A percentile compares a stretch with the other conserved stretches of the same genome.
phyloP scores from a whole-genome alignment of 2,888 invertebrate species.

The Drosophila recens region DNA sequence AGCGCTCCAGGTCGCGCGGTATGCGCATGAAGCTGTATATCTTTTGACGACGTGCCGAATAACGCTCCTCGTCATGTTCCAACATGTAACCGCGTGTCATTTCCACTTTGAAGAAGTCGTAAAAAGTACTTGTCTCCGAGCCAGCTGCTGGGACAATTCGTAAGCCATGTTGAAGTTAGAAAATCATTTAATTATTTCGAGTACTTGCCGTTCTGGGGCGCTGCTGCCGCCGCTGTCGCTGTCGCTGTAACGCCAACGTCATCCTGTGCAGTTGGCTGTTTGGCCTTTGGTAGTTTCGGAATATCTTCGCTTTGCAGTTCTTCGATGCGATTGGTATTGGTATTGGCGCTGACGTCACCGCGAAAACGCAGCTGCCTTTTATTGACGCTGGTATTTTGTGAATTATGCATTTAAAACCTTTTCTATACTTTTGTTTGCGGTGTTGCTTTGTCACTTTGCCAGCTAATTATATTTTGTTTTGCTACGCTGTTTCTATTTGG shows the following conservation, averaged over 20 bases:
- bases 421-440: conserved; percentile 6
- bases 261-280: conserved; percentile 57
- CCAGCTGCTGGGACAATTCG: conserved; percentile 17
- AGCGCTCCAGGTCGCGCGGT: conserved; percentile 95
- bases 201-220: conserved; percentile 50
- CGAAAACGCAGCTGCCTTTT: conserved; percentile 72
- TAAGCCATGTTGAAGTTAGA: neutral
- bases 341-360: conserved; percentile 43
- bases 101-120: conserved; percentile 93
- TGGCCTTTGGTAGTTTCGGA: conserved; percentile 43
- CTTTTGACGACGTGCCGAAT: conserved; percentile 96
- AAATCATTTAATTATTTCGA: neutral
- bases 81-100: conserved; percentile 96
- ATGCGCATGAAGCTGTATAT: conserved; percentile 99
- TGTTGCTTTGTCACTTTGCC: conserved; percentile 28
- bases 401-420: conserved; percentile 54
- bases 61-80: conserved; percentile 97
- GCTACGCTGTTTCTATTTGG: conserved; percentile 52
- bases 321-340: conserved; percentile 50
- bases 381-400: conserved; percentile 36
- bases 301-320: conserved; percentile 52
- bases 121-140: conserved; percentile 78
- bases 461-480: conserved; percentile 61
- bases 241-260: conserved; percentile 58
- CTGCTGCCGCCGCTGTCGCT: conserved; percentile 14